Base-by-base conservation (phyloP, 2,888 invertebrate genomes). In the Sinelater perroti region DNA sequence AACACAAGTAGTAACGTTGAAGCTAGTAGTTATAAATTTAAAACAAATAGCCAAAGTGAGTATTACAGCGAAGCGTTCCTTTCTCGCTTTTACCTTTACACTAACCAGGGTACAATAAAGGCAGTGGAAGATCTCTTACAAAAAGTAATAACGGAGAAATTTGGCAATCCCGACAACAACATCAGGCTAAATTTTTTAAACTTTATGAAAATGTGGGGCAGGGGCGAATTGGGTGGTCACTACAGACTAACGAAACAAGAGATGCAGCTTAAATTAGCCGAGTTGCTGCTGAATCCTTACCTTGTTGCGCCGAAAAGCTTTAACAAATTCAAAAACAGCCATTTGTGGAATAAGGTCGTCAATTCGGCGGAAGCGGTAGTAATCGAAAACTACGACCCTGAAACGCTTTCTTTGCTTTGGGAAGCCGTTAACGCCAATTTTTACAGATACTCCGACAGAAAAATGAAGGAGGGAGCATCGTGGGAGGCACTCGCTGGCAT, bases 141-240 rank as follows among this genome's bases (percentile, higher is more conserved):
- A 35, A 3, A 35, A 35, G n/a, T 35, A 35, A 8, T 35, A 3
- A 16, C 2, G 2, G 16, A 35, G 18, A 16, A 35, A 16, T 35
- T 35, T 35, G 7, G 5, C 8, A 35, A 35, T 35, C 14, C 35
- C n/a, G 16, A 35, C 17, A 7, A 11, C 8, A 35, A 16, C 8
- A 17, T 35, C 4, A 16, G n/a, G 7, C 10, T 35, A 16, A 35
- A 35, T 35, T 14, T 35, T 16, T 17, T 35, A 14, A 35, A 35
- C 16, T 35, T 35, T 17, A 35, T 35, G 11, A 35, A 16, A 35
- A 3, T 16, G 14, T 35, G 35, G 35, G 35, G n/a, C n/a, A 35
- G 35, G 8, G 35, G 35, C 8, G 17, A 8, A 17, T 16, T 16
- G 5, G 35, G 35, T 16, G 16, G 8, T 4, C 35, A 35, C 4